Percentiles rank a stretch among this genome's conserved stretches.
Conservation (phyloP, 2,888 invertebrate genomes). For the Eupithecia dodoneata region DNA sequence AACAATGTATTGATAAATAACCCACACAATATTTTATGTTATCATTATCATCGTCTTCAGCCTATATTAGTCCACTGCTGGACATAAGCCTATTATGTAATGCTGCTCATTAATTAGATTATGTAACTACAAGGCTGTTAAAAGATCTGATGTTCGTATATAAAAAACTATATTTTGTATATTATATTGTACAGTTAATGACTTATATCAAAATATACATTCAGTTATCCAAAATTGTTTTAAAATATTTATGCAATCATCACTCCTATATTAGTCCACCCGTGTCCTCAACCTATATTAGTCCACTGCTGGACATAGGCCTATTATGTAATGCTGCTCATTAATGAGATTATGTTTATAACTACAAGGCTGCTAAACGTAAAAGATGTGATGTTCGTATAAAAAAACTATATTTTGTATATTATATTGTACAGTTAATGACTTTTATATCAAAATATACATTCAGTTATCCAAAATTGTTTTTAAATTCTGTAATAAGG, state of each 20-base stretch:
- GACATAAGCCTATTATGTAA: background rate
- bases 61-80: too few species aligned
- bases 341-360: background rate
- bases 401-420: constrained; percentile 9
- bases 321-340: background rate
- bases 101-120: background rate
- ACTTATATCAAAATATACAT: constrained; percentile 54
- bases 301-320: too few species aligned
- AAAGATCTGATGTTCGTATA: background rate
- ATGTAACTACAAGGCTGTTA: constrained; percentile 1
- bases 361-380: constrained; percentile 5
- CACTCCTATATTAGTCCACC: too few species aligned
- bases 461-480: constrained; percentile 47
- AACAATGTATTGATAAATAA: background rate
- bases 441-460: constrained; percentile 55
- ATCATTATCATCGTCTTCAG: too few species aligned
- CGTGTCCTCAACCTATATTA: too few species aligned
- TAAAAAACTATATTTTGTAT: constrained; percentile 8
- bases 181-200: constrained; percentile 50
- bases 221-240: constrained; percentile 47
- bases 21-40: background rate
- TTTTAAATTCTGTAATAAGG: constrained; percentile 81
- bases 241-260: constrained; percentile 51
- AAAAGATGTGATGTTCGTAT: background rate
- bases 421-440: constrained; percentile 49